Conservation (phyloP, 1,140 invertebrate species). For the Arion vulgaris region DNA sequence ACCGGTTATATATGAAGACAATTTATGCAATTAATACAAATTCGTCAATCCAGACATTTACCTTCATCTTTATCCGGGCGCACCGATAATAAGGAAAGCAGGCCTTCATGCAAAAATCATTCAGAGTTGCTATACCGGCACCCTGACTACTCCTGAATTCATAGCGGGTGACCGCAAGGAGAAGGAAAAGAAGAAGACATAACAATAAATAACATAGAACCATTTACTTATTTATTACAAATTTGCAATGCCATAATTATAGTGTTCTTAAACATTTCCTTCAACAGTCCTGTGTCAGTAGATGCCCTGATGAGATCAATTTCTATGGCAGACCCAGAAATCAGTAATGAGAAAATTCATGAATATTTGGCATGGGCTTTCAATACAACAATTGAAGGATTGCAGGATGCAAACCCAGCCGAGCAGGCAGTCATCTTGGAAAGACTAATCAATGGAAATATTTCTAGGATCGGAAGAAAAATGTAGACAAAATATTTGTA, state of each 20-base stretch:
- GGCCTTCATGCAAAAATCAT: too few relatives aligned
- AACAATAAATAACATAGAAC: too few relatives aligned
- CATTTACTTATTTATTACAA: too few relatives aligned
- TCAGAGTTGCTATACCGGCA: too few relatives aligned
- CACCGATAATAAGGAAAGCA: too few relatives aligned
- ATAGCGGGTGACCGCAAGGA: too few relatives aligned
- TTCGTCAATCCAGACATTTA: too few relatives aligned
- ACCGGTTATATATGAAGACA: too few relatives aligned
- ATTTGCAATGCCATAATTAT: background rate
- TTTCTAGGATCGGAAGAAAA: conserved; percentile 51
- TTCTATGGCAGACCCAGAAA: conserved; percentile 64
- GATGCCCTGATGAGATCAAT: conserved; percentile 66
- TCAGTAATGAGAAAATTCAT: conserved; percentile 58
- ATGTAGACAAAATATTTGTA: background rate
- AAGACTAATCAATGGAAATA: conserved; percentile 58
- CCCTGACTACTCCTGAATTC: too few relatives aligned
- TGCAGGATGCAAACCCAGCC: conserved; percentile 55
- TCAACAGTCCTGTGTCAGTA: conserved; percentile 62
- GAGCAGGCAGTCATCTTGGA: conserved; percentile 54
- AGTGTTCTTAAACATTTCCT: conserved; percentile 36
- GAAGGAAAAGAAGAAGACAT: too few relatives aligned
- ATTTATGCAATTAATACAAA: too few relatives aligned
- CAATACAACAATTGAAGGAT: conserved; percentile 47
- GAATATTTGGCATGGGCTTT: conserved; percentile 65
- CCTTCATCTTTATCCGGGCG: too few relatives aligned